These are phyloP conservation scores for Sceloporus tristichus DNA, from an alignment of 2,113 vertebrate species.

Conservation along the genomic window DNA sequence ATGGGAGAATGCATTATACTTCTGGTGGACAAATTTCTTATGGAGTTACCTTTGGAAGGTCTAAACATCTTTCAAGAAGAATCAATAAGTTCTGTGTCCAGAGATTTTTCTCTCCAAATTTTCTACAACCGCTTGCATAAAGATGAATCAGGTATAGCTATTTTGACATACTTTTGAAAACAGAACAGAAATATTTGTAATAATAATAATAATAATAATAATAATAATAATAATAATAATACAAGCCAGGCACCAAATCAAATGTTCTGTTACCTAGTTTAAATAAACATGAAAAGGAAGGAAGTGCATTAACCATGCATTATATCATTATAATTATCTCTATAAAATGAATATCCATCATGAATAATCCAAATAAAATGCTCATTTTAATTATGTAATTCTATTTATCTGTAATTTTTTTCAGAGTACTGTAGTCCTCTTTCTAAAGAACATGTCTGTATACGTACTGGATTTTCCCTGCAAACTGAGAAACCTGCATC, in stretches of 20 bases:
- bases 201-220: too few species aligned
- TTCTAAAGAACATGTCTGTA: not conserved
- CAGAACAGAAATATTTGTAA: not conserved
- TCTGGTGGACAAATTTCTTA: constrained; percentile 79
- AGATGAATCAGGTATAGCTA: constrained; percentile 73
- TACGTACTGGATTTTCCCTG: not conserved
- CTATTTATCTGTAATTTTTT: too few species aligned
- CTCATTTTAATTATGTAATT: not conserved
- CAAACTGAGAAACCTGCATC: not conserved
- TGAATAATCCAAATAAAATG: not conserved
- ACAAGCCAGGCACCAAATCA: not conserved
- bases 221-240: not conserved
- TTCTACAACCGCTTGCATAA: constrained; percentile 80
- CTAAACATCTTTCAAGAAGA: constrained; percentile 76
- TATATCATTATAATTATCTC: not conserved
- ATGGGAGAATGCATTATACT: constrained; percentile 78
- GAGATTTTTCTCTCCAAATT: constrained; percentile 89
- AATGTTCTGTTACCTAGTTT: not conserved
- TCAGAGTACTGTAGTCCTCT: not conserved
- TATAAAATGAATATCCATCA: not conserved
- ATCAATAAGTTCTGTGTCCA: constrained; percentile 79
- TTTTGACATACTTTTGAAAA: not conserved
- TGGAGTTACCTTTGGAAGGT: constrained; percentile 87
- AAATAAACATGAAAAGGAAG: too few species aligned
- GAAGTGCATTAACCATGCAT: too few species aligned